These are phyloP conservation scores for Alca torda DNA, from an alignment of 2,797 vertebrate genomes.

Conservation along the genomic window DNA sequence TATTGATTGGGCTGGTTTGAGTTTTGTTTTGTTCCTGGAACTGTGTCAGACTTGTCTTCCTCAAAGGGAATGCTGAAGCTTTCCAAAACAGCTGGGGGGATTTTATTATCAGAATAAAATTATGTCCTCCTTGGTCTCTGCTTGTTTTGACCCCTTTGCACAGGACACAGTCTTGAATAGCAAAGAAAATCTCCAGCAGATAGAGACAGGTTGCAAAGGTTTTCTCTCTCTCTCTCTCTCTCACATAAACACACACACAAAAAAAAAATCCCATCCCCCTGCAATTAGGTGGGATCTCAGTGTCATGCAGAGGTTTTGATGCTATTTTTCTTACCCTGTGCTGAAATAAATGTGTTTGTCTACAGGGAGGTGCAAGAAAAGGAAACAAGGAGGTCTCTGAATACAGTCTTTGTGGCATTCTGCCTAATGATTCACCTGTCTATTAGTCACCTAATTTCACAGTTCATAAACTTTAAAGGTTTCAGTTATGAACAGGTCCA, in stretches of 20 bases:
- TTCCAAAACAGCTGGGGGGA: neutral
- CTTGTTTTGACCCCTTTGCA: neutral
- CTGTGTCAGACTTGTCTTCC: neutral
- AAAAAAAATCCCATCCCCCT: neutral
- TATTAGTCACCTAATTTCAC: constrained; percentile 62
- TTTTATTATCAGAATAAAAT: neutral
- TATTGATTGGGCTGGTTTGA: neutral
- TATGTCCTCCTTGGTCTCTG: neutral
- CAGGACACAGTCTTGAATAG: neutral
- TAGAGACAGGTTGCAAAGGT: neutral
- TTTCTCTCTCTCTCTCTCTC: no score
- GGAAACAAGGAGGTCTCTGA: neutral
- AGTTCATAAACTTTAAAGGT: constrained; percentile 56
- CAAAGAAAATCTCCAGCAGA: neutral
- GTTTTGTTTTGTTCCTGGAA: neutral
- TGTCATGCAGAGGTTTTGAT: neutral
- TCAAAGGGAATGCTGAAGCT: neutral
- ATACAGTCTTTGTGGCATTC: neutral
- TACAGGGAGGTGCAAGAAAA: neutral
- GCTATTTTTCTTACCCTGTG: constrained; percentile 22
- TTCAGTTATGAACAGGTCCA: constrained; percentile 2
- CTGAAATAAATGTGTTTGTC: constrained; percentile 12
- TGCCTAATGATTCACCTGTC: constrained; percentile 53
- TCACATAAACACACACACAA: no score
- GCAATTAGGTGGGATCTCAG: neutral